Evolutionary conservation across 1,140 invertebrate species (phyloP), one percentile per base, ranked within the genome.

Genomic region (Orius laevigatus): DNA sequence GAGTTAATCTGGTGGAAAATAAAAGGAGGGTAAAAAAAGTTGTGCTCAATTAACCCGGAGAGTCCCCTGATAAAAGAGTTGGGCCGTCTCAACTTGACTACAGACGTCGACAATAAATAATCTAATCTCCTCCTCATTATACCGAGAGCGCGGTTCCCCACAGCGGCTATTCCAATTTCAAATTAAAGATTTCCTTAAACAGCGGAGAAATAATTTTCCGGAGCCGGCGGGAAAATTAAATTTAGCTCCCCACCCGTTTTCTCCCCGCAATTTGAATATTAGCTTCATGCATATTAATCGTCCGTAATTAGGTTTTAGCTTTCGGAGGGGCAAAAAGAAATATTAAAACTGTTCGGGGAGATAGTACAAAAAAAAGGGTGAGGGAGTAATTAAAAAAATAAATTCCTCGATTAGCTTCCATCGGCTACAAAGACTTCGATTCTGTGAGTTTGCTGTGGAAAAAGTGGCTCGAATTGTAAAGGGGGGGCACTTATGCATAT

Each of bases 241-340:
- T 45, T 45, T 45, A 25, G 25, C 8, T 25, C 25, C 32, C 36
- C 43, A 31, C n/a, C 43, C 43, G 25, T 31, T 45, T 45, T 45
- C 25, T 15, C 43, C 43, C 40, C 43, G 43, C 43, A 25, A 45
- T 45, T 45, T 45, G 43, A 45, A 45, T 45, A 45, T 45, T 45
- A 45, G 43, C 43, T 45, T 45, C 43, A 45, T 45, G 43, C 43
- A 45, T 45, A 45, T 45, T 45, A 45, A 45, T 45, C 43, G 43
- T 45, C 43, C 20, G 43, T 45, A 45, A 45, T 45, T 45, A 45
- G 43, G 43, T 45, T 45, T 32, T 18, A 45, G 43, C 43, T 45
- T 45, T 19, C 10, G n/a, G n/a, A 6, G n/a, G 43, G n/a, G 18
- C 6, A 45, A 45, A 45, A 45, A 45, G 43, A 45, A 45, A 32